phyloP scores from a whole-genome alignment of 2,888 invertebrate genomes.

The Oxystoma pomonae region DNA sequence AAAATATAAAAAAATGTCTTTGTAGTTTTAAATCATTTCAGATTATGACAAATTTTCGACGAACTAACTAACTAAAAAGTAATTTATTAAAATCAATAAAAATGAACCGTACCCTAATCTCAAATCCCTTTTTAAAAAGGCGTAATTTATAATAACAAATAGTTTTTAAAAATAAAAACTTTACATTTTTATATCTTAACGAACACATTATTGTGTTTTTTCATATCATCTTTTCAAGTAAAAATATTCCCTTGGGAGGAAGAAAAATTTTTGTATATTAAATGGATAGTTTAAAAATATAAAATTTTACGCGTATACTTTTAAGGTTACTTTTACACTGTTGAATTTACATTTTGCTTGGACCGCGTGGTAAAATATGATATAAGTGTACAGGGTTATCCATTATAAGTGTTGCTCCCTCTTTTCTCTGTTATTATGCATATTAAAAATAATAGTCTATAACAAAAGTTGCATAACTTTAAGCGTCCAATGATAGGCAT shows the following conservation, averaged over 20 bases:
- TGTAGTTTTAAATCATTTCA: conserved; percentile 20
- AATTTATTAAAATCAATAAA: conserved; percentile 8
- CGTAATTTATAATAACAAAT: conserved; percentile 12
- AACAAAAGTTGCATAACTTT: too few relatives aligned
- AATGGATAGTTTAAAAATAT: conserved; percentile 37
- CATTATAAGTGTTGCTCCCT: too few relatives aligned
- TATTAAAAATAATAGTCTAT: too few relatives aligned
- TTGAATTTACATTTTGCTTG: conserved; percentile 37
- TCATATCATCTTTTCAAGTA: background rate
- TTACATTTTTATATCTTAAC: conserved; percentile 19
- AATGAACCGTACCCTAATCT: conserved; percentile 18
- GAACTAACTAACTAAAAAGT: conserved; percentile 6
- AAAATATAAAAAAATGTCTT: conserved; percentile 14
- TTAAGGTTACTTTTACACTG: conserved; percentile 39
- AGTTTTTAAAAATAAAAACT: conserved; percentile 23
- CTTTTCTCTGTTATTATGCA: too few relatives aligned
- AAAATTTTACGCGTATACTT: conserved; percentile 40
- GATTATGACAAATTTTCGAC: conserved; percentile 5
- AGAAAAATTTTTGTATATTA: conserved; percentile 14
- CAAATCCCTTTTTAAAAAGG: conserved; percentile 22
- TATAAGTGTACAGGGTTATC: too few relatives aligned
- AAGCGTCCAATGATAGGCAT: too few relatives aligned
- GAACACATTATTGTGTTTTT: conserved; percentile 31
- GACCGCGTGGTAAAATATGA: conserved; percentile 36
- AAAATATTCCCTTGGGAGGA: conserved; percentile 3